Conservation (phyloP, 1,140 invertebrate species). For the Bombyx mori region ASM3026992v2 NC_085133.1:6685501-6686000, state of each 20-base stretch:
- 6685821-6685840: conserved; percentile 65
- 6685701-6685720: conserved; percentile 10
- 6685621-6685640: no score
- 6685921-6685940: conserved; percentile 61
- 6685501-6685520: no score
- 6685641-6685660: no score
- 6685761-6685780: conserved; percentile 44
- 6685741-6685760: conserved; percentile 16
- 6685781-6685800: conserved; percentile 58
- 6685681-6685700: neutral
- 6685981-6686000: no score
- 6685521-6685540: no score
- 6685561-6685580: no score
- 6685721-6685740: conserved; percentile 10
- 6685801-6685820: conserved; percentile 52
- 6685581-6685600: no score
- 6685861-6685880: conserved; percentile 62
- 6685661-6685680: no score
- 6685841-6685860: conserved; percentile 61
- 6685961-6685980: conserved; percentile 15
- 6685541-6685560: no score
- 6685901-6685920: conserved; percentile 51
- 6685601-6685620: no score
- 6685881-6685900: conserved; percentile 48
- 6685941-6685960: conserved; percentile 49